A percentile compares a stretch with the other conserved stretches of the same genome.
Evolutionary conservation across 2,888 invertebrate species (phyloP).

Genomic region (Labia minor): DNA sequence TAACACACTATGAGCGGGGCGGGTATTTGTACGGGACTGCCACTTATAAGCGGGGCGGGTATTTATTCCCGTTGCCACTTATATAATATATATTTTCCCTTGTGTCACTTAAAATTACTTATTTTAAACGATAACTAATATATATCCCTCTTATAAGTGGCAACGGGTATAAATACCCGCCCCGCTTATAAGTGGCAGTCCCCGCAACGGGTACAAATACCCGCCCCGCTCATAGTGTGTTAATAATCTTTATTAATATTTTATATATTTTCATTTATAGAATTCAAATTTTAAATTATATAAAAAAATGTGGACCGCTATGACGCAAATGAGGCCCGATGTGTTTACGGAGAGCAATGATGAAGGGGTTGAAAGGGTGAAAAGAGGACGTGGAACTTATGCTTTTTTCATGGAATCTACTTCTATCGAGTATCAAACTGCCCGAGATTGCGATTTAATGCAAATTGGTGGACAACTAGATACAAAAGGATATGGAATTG

Average conservation of each 20-base stretch:
- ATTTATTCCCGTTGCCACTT: too few species aligned
- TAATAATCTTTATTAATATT: not conserved
- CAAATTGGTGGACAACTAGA: slow-evolving; percentile 74
- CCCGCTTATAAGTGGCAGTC: too few species aligned
- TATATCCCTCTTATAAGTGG: too few species aligned
- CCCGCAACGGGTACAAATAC: too few species aligned
- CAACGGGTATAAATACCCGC: too few species aligned
- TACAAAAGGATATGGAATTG: slow-evolving; percentile 87
- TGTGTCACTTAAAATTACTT: too few species aligned
- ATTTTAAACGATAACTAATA: too few species aligned
- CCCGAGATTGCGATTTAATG: slow-evolving; percentile 72
- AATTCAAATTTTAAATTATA: slow-evolving; percentile 82
- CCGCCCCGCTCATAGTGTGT: too few species aligned
- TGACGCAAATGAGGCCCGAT: slow-evolving; percentile 72
- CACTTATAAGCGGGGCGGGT: too few species aligned
- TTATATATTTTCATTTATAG: slow-evolving; percentile 40
- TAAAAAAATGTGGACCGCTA: slow-evolving; percentile 84
- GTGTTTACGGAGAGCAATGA: slow-evolving; percentile 74
- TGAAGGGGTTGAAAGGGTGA: slow-evolving; percentile 77
- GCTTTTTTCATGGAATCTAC: slow-evolving; percentile 96
- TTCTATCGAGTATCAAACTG: slow-evolving; percentile 82
- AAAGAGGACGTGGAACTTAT: slow-evolving; percentile 65
- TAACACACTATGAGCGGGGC: too few species aligned
- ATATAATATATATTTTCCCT: too few species aligned
- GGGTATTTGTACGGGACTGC: too few species aligned